Evolutionary conservation across 2,888 invertebrate genomes (phyloP), one percentile per base, ranked within the genome.

Genomic region (Leucoma salicis): DNA sequence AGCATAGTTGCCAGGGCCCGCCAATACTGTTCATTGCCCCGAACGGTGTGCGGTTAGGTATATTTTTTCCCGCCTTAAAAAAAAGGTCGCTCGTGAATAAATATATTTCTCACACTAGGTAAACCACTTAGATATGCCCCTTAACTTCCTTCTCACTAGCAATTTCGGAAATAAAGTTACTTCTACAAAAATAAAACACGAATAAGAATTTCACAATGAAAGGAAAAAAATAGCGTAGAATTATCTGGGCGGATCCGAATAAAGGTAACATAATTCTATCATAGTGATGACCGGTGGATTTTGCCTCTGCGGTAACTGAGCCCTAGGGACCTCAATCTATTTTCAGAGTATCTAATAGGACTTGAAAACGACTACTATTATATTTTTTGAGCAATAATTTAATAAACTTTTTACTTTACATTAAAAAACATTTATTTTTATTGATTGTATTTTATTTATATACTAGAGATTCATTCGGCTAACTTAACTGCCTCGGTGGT

Each of bases 291-390:
- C 25, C 29, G 29, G 12, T 8, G 29, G 47, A 40, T 47, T 47
- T 55, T 43, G 33, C 35, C 43, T 49, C 51, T 45, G 55, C 43
- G 55, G 56, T 53, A 40, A 49, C 48, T 46, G 25, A 28, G 27
- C 46, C 45, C 33, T 3, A 41, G 53, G 43, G 47, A 42, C 67
- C 65, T 53, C 62, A 58, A 66, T 68, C 68, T 66, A 63, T 67
- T 63, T 49, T 41, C 54, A 46, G 55, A 44, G 40, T 43, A 42
- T 56, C 51, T 54, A 53, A 58, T 53, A 49, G 61, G 46, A 53
- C 51, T 51, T 43, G 59, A 45, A 63, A 58, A 63, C 53, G 49
- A 49, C 64, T n/a, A n/a, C n/a, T n/a, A n/a, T n/a, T n/a, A n/a
- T n/a, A n/a, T n/a, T n/a, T n/a, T n/a, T n/a, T n/a, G n/a, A n/a